Conservation (phyloP, 2,113 vertebrate genomes). For the Ochotona princeps region DNA sequence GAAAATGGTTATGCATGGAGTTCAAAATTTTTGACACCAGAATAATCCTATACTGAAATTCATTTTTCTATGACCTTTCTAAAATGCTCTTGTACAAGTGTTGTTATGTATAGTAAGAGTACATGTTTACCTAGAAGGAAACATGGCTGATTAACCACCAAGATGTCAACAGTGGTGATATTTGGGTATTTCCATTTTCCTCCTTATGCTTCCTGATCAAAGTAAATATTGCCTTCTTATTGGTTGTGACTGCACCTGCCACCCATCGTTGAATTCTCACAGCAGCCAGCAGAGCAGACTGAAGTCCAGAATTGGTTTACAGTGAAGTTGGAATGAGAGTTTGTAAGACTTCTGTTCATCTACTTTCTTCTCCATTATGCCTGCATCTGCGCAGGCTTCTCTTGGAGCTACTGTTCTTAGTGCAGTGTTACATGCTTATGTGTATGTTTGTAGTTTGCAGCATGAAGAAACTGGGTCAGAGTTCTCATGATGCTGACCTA, state of each 20-base stretch:
- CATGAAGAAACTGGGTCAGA: conserved; percentile 10
- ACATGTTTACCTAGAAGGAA: neutral
- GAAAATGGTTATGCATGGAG: too few relatives aligned
- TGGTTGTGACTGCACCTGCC: neutral
- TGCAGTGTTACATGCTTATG: neutral
- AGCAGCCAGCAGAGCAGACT: neutral
- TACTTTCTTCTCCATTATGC: neutral
- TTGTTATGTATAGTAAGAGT: neutral
- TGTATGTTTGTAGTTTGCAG: neutral
- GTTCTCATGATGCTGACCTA: conserved; percentile 11
- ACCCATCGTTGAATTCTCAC: neutral
- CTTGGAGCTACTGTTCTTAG: neutral
- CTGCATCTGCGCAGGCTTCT: conserved; percentile 15
- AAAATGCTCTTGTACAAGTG: neutral
- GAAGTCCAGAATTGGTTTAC: neutral
- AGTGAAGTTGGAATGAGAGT: neutral
- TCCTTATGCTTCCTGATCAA: neutral
- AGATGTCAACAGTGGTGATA: neutral
- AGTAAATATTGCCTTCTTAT: neutral
- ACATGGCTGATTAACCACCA: neutral
- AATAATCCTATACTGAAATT: too few relatives aligned
- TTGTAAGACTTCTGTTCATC: neutral
- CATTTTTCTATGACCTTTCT: too few relatives aligned
- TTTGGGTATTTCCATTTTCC: conserved; percentile 28
- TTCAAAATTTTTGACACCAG: too few relatives aligned